phyloP scores from a whole-genome alignment of 2,888 invertebrate genomes.

The Subacronicta megacephala region DNA sequence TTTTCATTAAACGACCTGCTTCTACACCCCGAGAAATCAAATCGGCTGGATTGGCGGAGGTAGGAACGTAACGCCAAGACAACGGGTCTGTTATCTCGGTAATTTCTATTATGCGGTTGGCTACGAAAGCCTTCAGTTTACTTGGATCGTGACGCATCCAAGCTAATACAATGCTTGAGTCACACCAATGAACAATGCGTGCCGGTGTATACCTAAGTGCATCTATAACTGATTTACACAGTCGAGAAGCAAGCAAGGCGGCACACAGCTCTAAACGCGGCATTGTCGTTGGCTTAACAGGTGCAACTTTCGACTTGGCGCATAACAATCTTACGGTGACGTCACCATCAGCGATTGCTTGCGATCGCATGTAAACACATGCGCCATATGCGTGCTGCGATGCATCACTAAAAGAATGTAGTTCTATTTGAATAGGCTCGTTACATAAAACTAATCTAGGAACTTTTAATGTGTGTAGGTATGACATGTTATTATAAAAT shows the following conservation, averaged over 20 bases:
- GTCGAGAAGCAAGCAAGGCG: constrained; percentile 31
- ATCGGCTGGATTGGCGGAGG: constrained; percentile 47
- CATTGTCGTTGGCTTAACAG: constrained; percentile 54
- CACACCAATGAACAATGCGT: constrained; percentile 43
- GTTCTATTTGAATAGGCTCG: constrained; percentile 36
- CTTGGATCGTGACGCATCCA: constrained; percentile 42
- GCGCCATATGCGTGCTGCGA: constrained; percentile 54
- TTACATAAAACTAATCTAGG: constrained; percentile 46
- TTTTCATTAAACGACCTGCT: constrained; percentile 1
- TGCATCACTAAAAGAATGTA: constrained; percentile 58
- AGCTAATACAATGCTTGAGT: constrained; percentile 50
- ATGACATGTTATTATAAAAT: no score
- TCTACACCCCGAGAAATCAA: constrained; percentile 43
- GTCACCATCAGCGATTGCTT: not conserved
- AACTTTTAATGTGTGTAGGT: constrained; percentile 38
- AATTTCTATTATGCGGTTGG: constrained; percentile 47
- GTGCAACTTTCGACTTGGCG: constrained; percentile 54
- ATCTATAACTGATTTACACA: not conserved
- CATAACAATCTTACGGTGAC: constrained; percentile 47
- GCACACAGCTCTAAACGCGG: constrained; percentile 56
- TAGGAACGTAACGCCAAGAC: constrained; percentile 50
- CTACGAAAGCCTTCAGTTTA: constrained; percentile 52
- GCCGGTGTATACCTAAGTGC: not conserved
- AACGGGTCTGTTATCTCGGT: constrained; percentile 26
- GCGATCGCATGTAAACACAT: constrained; percentile 49